Base-by-base conservation (phyloP, 2,888 invertebrate genomes). In the Melanargia galathea region DNA sequence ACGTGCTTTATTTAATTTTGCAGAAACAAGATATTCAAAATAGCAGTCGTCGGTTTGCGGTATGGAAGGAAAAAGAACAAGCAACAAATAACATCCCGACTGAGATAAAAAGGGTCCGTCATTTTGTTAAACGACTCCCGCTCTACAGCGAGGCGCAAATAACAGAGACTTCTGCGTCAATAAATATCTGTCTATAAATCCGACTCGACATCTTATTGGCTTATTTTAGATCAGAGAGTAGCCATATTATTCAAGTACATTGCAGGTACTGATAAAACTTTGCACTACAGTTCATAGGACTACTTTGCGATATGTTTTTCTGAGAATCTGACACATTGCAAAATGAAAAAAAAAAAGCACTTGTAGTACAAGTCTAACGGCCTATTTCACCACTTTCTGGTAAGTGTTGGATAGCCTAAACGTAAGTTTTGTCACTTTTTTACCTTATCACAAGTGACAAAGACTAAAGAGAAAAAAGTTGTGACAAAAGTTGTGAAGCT, bases 61-160 rank as follows among this genome's bases (percentile, higher is more conserved):
- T 83, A 75, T 76, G 75, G 80, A 77, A 84, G 81, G 43, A 85
- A 88, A 87, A 86, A 84, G 84, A 86, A 82, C 77, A 79, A 78
- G 79, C 81, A 82, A 88, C 88, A 87, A 88, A 89, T 87, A 84
- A 86, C 81, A 81, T 73, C 78, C 75, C 81, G 88, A 88, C 87
- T 84, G 81, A 87, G 89, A 89, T 88, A 88, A 88, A 89, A 89
- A 87, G 87, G 84, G 76, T 82, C 82, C 86, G 88, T 88, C 89
- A 85, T 87, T 88, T 87, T 88, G 88, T 83, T 88, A 87, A 89
- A 89, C 83, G 86, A 86, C 84, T 83, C 75, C 72, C 80, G 81
- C 84, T 79, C 78, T 74, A 64, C 71, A 60, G 73, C 74, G 78
- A 79, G 74, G 75, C 76, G 77, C 81, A 84, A 86, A 85, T 83